Percentiles rank a stretch among this genome's conserved stretches.
Evolutionary conservation across 2,888 invertebrate species (phyloP).

Genomic region (Lasioglossum morio): DNA sequence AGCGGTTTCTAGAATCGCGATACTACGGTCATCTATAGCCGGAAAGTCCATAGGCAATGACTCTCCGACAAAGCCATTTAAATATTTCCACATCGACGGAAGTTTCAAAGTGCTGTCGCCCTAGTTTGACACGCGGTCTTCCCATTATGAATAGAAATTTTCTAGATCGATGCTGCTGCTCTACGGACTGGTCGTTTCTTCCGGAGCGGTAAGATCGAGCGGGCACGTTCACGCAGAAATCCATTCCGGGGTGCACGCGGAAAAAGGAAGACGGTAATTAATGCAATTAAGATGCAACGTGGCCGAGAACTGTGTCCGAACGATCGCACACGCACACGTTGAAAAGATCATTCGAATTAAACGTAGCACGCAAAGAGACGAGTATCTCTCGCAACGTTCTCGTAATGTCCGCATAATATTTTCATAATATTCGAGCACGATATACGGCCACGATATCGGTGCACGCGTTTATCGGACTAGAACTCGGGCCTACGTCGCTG

Average conservation of each 20-base stretch:
- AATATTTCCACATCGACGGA: conserved; percentile 56
- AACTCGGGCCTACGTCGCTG: background rate
- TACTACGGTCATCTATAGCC: conserved; percentile 52
- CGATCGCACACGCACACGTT: background rate
- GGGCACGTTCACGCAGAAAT: conserved; percentile 24
- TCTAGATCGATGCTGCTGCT: conserved; percentile 13
- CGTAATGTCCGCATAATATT: conserved; percentile 21
- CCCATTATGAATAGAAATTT: conserved; percentile 27
- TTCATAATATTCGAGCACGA: conserved; percentile 33
- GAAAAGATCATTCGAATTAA: background rate
- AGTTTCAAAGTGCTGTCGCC: conserved; percentile 53
- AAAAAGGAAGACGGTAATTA: conserved; percentile 55
- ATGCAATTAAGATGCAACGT: conserved; percentile 46
- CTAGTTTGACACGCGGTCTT: conserved; percentile 49
- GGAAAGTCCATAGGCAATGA: conserved; percentile 27
- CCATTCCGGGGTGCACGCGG: conserved; percentile 31
- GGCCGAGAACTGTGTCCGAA: background rate
- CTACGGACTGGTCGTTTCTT: conserved; percentile 1
- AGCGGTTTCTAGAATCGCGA: conserved; percentile 49
- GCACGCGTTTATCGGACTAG: conserved; percentile 17
- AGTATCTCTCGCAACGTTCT: background rate
- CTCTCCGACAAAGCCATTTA: conserved; percentile 49
- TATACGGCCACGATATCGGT: conserved; percentile 28
- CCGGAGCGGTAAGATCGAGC: background rate
- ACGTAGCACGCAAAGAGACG: background rate